These are phyloP conservation scores for Tetragonula carbonaria DNA, from an alignment of 2,888 invertebrate species.

Conservation along the genomic window DNA sequence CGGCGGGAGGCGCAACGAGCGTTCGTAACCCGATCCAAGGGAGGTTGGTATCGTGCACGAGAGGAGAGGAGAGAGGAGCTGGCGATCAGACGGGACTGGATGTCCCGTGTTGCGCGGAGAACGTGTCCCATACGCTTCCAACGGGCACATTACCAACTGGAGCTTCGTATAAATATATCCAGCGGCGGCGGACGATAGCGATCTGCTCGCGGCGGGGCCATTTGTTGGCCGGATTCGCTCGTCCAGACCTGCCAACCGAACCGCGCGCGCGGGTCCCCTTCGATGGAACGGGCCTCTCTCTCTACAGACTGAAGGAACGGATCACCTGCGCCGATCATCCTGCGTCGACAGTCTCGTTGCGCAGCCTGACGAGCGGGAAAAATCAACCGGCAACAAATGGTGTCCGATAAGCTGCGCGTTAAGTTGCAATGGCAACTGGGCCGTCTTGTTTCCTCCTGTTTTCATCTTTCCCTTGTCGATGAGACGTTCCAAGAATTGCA, in stretches of 20 bases:
- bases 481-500: too few species aligned
- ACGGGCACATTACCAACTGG: constrained; percentile 79
- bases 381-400: constrained; percentile 62
- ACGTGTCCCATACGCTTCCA: constrained; percentile 50
- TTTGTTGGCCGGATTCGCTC: constrained; percentile 80
- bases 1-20: constrained; percentile 7
- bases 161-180: constrained; percentile 81
- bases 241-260: constrained; percentile 69
- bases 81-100: constrained; percentile 39
- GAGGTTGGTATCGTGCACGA: constrained; percentile 32
- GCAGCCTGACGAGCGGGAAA: constrained; percentile 50
- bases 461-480: not conserved
- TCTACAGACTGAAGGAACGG: constrained; percentile 36
- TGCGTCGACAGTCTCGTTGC: constrained; percentile 53
- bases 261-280: constrained; percentile 42
- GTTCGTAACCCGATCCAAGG: constrained; percentile 52
- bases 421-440: not conserved
- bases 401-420: constrained; percentile 53
- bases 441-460: not conserved
- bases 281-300: constrained; percentile 49
- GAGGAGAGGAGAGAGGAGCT: not conserved
- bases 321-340: constrained; percentile 67
- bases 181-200: constrained; percentile 75
- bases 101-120: constrained; percentile 17
- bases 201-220: constrained; percentile 80